A percentile compares a stretch with the other conserved stretches of the same genome.
These are phyloP conservation scores for Hylyphantes graminicola DNA, from an alignment of 1,140 invertebrate species.

Conservation along the genomic window DNA sequence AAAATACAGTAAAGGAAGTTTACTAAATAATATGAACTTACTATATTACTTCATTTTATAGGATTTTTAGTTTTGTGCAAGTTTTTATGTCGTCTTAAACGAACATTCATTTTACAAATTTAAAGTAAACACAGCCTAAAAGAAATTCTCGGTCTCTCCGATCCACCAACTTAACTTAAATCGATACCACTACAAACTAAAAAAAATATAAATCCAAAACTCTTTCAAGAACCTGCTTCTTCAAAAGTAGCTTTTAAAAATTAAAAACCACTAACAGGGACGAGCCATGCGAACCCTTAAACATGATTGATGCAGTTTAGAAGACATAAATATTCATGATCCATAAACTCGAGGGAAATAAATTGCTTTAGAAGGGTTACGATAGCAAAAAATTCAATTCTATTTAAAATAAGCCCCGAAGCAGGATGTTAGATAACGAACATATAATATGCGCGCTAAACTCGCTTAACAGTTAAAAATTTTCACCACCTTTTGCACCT, in stretches of 20 bases:
- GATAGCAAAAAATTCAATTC: conserved; percentile 1
- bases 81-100: no score
- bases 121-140: no score
- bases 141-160: no score
- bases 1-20: no score
- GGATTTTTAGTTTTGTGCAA: no score
- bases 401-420: background rate
- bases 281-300: conserved; percentile 23
- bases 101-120: no score
- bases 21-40: no score
- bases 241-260: background rate
- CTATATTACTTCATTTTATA: no score
- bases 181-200: no score
- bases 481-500: background rate
- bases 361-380: conserved; percentile 25
- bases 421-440: conserved; percentile 43
- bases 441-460: conserved; percentile 50
- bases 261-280: conserved; percentile 8
- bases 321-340: conserved; percentile 57
- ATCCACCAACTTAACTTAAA: no score
- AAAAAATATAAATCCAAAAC: no score
- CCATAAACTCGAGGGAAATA: conserved; percentile 46
- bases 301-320: conserved; percentile 53
- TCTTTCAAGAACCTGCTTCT: background rate
- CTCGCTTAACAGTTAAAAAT: conserved; percentile 52